A percentile compares a stretch with the other conserved stretches of the same genome.
These are phyloP conservation scores for Lithophane ornitopus DNA, from an alignment of 2,888 invertebrate species.

Conservation along the genomic window DNA sequence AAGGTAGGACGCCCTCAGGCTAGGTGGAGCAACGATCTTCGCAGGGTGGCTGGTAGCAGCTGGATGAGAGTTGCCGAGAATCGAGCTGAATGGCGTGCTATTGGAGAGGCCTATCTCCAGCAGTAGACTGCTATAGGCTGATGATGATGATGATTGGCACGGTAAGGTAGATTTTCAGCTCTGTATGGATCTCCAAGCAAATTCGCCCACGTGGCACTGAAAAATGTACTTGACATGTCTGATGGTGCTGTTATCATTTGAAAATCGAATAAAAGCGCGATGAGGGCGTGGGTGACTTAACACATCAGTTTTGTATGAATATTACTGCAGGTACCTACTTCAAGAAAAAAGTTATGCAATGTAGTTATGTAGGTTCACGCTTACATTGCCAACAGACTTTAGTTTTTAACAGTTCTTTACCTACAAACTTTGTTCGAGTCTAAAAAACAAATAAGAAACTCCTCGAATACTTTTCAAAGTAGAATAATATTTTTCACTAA, in stretches of 20 bases:
- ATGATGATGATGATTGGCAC: too few species aligned
- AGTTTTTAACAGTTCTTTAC: constrained; percentile 15
- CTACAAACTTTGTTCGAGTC: constrained; percentile 12
- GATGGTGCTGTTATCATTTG: background rate
- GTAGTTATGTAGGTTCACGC: background rate
- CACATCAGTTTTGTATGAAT: too few species aligned
- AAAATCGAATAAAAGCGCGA: background rate
- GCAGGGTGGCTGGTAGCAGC: too few species aligned
- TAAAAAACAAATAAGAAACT: constrained; percentile 13
- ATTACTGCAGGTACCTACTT: too few species aligned
- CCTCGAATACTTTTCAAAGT: constrained; percentile 14
- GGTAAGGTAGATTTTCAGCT: background rate
- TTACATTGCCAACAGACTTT: background rate
- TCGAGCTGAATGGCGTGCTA: too few species aligned
- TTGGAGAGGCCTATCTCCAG: too few species aligned
- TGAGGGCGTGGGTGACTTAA: background rate
- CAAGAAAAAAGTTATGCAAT: background rate
- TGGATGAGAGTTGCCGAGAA: too few species aligned
- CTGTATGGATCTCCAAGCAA: background rate
- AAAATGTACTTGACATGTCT: background rate
- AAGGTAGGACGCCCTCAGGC: too few species aligned
- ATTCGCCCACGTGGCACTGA: constrained; percentile 1
- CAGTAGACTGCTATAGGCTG: too few species aligned
- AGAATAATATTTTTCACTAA: constrained; percentile 6
- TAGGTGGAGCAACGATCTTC: too few species aligned